Evolutionary conservation across 1,140 invertebrate genomes (phyloP), one percentile per base, ranked within the genome.

Genomic region (Conus ventricosus): DNA sequence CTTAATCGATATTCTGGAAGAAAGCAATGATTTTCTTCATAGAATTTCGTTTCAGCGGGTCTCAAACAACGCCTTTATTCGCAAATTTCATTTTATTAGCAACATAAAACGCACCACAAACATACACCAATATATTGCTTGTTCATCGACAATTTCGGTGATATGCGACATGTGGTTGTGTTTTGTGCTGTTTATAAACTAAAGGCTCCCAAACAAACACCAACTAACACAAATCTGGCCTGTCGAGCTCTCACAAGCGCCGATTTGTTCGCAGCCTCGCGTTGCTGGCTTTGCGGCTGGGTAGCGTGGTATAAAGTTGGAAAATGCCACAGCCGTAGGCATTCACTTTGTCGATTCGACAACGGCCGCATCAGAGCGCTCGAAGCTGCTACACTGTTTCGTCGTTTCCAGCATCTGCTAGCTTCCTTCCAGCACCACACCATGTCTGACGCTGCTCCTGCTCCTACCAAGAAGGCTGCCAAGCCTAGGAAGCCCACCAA

Each of bases 401-500:
- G 6, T 67, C 17, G 54, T 15, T 23, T 51, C 25, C 39, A 39
- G 39, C 39, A 39, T 39, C 39, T 39, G 39, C 39, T 39, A n/a
- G 54, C 25, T 85, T 15, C 84, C 15, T 25, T 6, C 51, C 20
- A 67, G 5, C 27, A 39, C 6, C 25, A 85, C 27, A 39, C 6
- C 25, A 85, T 88, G 82, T 39, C 85, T 67, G 86, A 89, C 67
- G 53, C 67, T 78, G 83, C 86, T 80, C 51, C 88, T 20, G 85
- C 88, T 27, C 53, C 89, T 13, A 75, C 90, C 17, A 85, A 85
- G 84, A 27, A 25, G 4, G 82, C 83, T n/a, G 81, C 90, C 25
- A 85, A 85, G 75, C 13, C 91, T 13, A 93, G 83, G 71, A 90
- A 92, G 75, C 83, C 88, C 23, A 51, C 60, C 60, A 75, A 55